Conservation (phyloP, 2,888 invertebrate genomes). For the Microctonus hyperodae region DNA sequence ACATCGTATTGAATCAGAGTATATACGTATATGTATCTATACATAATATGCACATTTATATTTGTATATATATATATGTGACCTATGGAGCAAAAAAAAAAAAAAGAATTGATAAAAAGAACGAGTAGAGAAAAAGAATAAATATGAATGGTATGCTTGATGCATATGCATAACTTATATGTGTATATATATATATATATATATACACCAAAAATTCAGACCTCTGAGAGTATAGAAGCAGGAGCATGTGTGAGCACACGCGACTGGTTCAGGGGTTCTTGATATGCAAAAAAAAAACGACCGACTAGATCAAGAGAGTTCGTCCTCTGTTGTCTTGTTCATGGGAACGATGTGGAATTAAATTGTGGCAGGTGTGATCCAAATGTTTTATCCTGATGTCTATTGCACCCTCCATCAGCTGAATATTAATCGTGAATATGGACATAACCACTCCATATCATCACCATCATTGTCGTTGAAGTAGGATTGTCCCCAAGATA, state of each 20-base stretch:
- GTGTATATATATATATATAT: too few species aligned
- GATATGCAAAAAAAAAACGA: constrained; percentile 22
- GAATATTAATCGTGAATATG: not conserved
- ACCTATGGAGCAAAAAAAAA: constrained; percentile 20
- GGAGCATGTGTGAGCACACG: constrained; percentile 22
- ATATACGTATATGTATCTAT: not conserved
- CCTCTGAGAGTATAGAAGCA: not conserved
- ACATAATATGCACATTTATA: too few species aligned
- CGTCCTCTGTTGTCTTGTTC: constrained; percentile 21
- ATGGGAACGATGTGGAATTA: constrained; percentile 39
- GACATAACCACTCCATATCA: not conserved
- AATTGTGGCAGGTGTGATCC: constrained; percentile 42
- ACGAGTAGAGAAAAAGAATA: constrained; percentile 22
- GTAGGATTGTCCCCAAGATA: not conserved
- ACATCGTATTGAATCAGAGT: constrained; percentile 26
- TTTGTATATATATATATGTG: too few species aligned
- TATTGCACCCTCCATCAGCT: constrained; percentile 7
- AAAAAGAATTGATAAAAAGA: constrained; percentile 26
- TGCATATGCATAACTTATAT: constrained; percentile 29
- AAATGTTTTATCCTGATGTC: constrained; percentile 28
- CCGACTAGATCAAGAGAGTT: constrained; percentile 12
- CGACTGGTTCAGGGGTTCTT: constrained; percentile 29
- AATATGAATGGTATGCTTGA: constrained; percentile 7
- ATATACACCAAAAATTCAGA: constrained; percentile 10
- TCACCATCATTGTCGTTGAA: not conserved